Base-by-base conservation (phyloP, 2,888 invertebrate genomes). In the Ophion obscuratus region DNA sequence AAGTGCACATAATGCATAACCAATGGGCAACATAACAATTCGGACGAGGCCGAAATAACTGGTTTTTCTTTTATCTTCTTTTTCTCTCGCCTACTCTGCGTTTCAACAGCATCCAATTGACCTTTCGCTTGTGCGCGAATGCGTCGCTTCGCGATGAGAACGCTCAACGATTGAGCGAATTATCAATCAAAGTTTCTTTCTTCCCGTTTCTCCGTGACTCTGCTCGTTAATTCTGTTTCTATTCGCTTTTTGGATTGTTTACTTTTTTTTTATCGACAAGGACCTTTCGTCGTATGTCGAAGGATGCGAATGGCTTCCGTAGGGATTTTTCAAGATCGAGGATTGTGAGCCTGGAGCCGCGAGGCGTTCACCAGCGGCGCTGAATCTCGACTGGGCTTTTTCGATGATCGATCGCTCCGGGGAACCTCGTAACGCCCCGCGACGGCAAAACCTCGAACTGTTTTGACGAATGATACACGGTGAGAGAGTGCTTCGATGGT, bases 401-500 rank as follows among this genome's bases (percentile, higher is more conserved):
- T 74, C n/a, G 73, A 86, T 74, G 86, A 86, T 80, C 86, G 79
- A 87, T 84, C 85, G 85, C 80, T 80, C 75, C 44, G 67, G 83
- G 88, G 74, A 70, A 70, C 83, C 83, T 68, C 84, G 86, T 92
- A 92, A 88, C 93, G 93, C 93, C 93, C 90, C 91, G 92, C 89
- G 87, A 89, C 93, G 93, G 91, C 86, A 81, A 88, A 91, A 83
- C 86, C 79, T 67, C 83, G 90, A 93, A 93, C 92, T 90, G 89
- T 92, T 92, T 91, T 91, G 90, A 88, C 85, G 88, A 87, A 86
- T 87, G 71, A 78, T 81, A 83, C 53, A 68, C 73, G 53, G 73
- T 73, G 67, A 79, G 66, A 79, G 66, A 59, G 80, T 87, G 91
- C 92, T 92, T 92, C 84, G 92, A 91, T 93, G 93, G 93, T 93